phyloP scores from a whole-genome alignment of 2,113 vertebrate genomes.

The Embiotoca jacksoni region DNA sequence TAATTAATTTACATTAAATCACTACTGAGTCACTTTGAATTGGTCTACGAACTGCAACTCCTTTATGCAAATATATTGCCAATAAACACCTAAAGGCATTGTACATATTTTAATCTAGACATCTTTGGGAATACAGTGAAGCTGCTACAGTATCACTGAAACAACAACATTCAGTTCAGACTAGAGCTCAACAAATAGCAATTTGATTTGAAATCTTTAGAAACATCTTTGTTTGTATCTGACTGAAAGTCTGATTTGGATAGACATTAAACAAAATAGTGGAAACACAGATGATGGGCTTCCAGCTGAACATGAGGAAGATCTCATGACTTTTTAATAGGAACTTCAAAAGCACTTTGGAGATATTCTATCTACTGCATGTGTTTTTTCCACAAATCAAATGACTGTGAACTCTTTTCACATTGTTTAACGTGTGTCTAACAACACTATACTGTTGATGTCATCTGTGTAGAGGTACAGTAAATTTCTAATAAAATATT shows the following conservation, averaged over 20 bases:
- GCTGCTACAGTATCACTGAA: not conserved
- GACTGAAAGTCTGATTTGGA: conserved; percentile 73
- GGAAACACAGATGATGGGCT: conserved; percentile 65
- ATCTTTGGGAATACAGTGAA: not conserved
- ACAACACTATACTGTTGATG: not conserved
- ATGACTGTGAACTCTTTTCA: conserved; percentile 54
- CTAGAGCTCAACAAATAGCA: not conserved
- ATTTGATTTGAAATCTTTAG: conserved; percentile 27
- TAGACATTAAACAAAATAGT: conserved; percentile 76
- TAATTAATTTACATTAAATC: not conserved
- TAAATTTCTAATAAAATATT: conserved; percentile 36
- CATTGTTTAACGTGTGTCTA: conserved; percentile 25
- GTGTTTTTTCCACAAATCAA: conserved; percentile 54
- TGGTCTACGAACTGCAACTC: not conserved
- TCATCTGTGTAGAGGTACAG: conserved; percentile 48
- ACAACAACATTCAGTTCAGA: conserved; percentile 22
- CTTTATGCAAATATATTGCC: not conserved
- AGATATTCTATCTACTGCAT: conserved; percentile 59
- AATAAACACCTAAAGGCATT: not conserved
- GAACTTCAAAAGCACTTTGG: conserved; percentile 76
- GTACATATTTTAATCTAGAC: not conserved
- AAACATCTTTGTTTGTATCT: conserved; percentile 29
- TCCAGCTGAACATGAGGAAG: conserved; percentile 74
- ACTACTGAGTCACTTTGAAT: not conserved
- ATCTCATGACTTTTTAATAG: conserved; percentile 67